phyloP scores from a whole-genome alignment of 2,888 invertebrate genomes.

The Pteria penguin region DNA sequence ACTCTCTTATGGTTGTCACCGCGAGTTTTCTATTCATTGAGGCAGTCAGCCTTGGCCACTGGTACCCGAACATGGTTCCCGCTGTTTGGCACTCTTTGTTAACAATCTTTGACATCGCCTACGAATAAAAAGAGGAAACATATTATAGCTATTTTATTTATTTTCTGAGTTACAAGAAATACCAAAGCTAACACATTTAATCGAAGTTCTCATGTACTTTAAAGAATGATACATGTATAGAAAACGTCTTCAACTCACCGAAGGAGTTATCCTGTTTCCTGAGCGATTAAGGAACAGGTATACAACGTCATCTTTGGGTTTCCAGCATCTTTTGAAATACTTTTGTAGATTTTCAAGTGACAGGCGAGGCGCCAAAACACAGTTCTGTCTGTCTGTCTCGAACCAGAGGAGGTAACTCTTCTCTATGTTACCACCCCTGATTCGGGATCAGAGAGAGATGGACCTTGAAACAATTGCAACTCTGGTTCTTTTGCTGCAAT shows the following conservation, averaged over 20 bases:
- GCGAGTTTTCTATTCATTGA: constrained; percentile 14
- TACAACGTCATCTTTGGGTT: too few relatives aligned
- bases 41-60: constrained; percentile 5
- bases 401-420: too few relatives aligned
- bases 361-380: too few relatives aligned
- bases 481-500: too few relatives aligned
- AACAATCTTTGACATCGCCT: constrained; percentile 19
- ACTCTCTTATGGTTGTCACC: constrained; percentile 1
- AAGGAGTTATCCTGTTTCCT: not conserved
- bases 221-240: not conserved
- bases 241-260: not conserved
- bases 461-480: too few relatives aligned
- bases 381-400: too few relatives aligned
- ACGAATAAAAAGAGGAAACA: constrained; percentile 11
- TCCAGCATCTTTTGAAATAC: not conserved
- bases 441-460: too few relatives aligned
- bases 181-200: too few relatives aligned
- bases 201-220: too few relatives aligned
- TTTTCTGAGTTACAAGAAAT: too few relatives aligned
- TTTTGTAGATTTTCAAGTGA: not conserved
- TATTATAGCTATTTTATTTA: too few relatives aligned
- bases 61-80: not conserved
- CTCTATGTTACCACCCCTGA: too few relatives aligned
- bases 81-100: not conserved
- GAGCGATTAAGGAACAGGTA: not conserved